Evolutionary conservation across 2,113 vertebrate genomes (phyloP).

Genomic region (Crotophaga sulcirostris): DNA sequence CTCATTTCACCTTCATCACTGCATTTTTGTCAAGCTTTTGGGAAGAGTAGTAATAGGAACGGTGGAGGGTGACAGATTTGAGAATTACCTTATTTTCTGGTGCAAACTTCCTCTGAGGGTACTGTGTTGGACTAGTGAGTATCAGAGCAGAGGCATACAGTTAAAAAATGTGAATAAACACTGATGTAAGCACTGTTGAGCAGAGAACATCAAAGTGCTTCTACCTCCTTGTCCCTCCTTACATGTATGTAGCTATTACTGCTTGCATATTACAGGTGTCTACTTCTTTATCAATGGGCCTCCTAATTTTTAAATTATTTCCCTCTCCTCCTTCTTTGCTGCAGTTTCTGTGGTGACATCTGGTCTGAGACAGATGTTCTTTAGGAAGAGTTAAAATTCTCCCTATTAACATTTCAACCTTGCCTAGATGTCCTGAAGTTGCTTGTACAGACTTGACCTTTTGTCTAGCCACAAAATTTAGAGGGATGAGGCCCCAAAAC

Average conservation of each 20-base stretch:
- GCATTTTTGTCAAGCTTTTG: neutral
- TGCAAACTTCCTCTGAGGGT: neutral
- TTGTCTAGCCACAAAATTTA: neutral
- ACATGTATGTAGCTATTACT: neutral
- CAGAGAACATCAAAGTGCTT: neutral
- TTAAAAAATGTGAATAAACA: neutral
- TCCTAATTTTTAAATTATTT: neutral
- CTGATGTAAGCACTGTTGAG: neutral
- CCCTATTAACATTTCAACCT: neutral
- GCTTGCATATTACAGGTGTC: neutral
- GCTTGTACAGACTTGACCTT: neutral
- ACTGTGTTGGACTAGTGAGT: neutral
- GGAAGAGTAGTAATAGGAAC: neutral
- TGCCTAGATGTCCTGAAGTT: neutral
- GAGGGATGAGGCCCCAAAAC: neutral
- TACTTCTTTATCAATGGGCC: neutral
- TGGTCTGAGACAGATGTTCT: neutral
- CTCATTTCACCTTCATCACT: neutral
- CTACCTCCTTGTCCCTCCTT: neutral
- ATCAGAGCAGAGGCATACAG: neutral
- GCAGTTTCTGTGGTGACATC: neutral
- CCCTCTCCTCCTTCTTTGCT: neutral
- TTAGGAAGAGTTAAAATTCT: neutral
- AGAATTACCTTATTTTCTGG: neutral
- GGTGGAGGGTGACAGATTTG: neutral